phyloP scores from a whole-genome alignment of 2,797 vertebrate genomes.

The Protonibea diacanthus region DNA sequence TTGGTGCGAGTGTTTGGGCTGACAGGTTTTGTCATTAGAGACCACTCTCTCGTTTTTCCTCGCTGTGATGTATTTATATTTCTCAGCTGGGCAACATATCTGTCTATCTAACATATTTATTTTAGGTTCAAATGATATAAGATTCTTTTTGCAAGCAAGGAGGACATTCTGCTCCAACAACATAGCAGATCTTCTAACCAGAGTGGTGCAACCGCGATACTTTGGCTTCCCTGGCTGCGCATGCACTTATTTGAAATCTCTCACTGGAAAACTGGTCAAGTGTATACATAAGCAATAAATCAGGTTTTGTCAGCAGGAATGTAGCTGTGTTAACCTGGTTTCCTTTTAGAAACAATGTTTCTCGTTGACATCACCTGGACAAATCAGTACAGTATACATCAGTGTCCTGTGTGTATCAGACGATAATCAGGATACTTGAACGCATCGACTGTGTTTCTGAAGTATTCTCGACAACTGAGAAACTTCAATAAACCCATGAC shows the following conservation, averaged over 20 bases:
- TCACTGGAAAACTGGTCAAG: conserved; percentile 2
- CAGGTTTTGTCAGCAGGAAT: background rate
- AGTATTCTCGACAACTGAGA: conserved; percentile 9
- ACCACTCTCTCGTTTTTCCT: conserved; percentile 4
- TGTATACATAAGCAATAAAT: background rate
- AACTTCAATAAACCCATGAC: conserved; percentile 41
- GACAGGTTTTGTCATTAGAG: conserved; percentile 42
- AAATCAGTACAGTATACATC: background rate
- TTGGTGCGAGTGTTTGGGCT: conserved; percentile 12
- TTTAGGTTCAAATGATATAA: conserved; percentile 40
- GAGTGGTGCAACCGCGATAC: background rate
- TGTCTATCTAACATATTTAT: conserved; percentile 18
- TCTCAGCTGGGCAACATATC: conserved; percentile 18
- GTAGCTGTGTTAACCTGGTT: background rate
- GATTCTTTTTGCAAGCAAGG: conserved; percentile 20
- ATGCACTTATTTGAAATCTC: conserved; percentile 10
- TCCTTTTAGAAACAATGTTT: conserved; percentile 10
- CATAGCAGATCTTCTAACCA: background rate
- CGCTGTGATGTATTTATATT: conserved; percentile 17
- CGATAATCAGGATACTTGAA: conserved; percentile 23
- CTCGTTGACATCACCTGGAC: conserved; percentile 10
- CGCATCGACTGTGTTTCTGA: conserved; percentile 12
- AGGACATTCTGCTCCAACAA: conserved; percentile 4
- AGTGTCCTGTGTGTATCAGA: conserved; percentile 17
- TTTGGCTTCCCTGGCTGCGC: background rate